Conservation (phyloP, 2,888 invertebrate species). For the Eledone cirrhosa region DNA sequence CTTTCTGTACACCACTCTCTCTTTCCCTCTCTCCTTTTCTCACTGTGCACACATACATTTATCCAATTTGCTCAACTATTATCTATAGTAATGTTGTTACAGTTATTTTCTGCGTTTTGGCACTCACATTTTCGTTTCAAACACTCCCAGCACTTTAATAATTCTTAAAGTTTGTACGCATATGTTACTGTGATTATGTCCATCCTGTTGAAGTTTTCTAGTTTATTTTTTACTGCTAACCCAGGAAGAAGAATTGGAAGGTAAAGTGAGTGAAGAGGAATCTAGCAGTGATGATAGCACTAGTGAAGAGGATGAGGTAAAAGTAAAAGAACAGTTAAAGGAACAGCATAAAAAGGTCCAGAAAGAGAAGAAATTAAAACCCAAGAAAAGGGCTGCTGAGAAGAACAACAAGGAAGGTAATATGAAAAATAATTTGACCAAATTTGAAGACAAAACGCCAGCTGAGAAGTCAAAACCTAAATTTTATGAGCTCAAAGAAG, state of each 20-base stretch:
- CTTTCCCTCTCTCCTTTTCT: too few relatives aligned
- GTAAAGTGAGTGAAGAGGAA: constrained; percentile 46
- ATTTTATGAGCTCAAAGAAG: constrained; percentile 74
- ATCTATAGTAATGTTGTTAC: too few relatives aligned
- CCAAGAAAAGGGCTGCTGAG: constrained; percentile 67
- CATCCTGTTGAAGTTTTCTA: neutral
- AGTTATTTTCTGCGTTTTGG: too few relatives aligned
- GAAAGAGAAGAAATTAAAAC: constrained; percentile 52
- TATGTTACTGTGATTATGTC: too few relatives aligned
- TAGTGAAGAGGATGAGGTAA: constrained; percentile 37
- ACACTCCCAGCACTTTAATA: too few relatives aligned
- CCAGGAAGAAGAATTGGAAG: constrained; percentile 40
- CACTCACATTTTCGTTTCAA: too few relatives aligned
- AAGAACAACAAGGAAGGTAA: constrained; percentile 42
- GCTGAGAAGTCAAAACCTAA: constrained; percentile 67
- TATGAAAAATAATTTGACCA: neutral
- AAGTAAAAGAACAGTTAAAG: constrained; percentile 75
- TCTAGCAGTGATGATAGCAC: constrained; percentile 72
- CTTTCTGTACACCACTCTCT: too few relatives aligned
- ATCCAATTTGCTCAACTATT: too few relatives aligned
- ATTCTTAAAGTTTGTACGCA: too few relatives aligned
- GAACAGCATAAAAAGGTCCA: constrained; percentile 76
- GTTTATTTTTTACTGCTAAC: neutral
- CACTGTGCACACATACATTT: too few relatives aligned
- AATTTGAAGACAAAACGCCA: neutral